These are phyloP conservation scores for Lumbricus terrestris DNA, from an alignment of 2,888 invertebrate species.

Conservation along the genomic window DNA sequence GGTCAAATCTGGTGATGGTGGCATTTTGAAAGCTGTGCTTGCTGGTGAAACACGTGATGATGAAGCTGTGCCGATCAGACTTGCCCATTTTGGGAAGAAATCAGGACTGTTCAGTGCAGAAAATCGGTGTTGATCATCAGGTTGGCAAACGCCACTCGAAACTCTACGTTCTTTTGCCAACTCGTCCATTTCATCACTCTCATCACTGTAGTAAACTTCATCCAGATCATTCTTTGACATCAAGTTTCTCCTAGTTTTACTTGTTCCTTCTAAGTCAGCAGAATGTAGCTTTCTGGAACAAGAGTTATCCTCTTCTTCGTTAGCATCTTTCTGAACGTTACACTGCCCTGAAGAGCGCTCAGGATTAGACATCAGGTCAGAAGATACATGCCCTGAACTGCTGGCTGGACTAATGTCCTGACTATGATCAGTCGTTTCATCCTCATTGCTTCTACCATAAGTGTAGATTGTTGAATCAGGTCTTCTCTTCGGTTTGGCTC, in stretches of 20 bases:
- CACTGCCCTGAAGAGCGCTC: not conserved
- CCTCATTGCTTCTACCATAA: not conserved
- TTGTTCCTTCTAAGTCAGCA: not conserved
- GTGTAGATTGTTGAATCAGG: not conserved
- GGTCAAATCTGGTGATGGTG: not conserved
- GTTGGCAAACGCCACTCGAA: not conserved
- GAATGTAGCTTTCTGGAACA: not conserved
- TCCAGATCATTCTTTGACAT: not conserved
- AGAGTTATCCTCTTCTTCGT: not conserved
- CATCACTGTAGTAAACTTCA: constrained; percentile 8
- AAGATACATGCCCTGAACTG: not conserved
- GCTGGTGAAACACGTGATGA: not conserved
- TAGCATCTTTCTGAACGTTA: not conserved
- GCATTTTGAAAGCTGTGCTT: not conserved
- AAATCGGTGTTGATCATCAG: not conserved
- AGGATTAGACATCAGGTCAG: not conserved
- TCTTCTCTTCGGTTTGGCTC: not conserved
- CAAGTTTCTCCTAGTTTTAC: not conserved
- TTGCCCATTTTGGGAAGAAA: not conserved
- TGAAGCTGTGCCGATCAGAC: not conserved
- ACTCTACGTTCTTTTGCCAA: not conserved
- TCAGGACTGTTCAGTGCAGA: not conserved
- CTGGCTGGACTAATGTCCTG: not conserved
- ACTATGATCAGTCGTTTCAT: not conserved
- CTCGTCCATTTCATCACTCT: not conserved